A percentile compares a stretch with the other conserved stretches of the same genome.
These are phyloP conservation scores for Glaucidium brasilianum DNA, from an alignment of 2,113 vertebrate species.

Conservation along the genomic window DNA sequence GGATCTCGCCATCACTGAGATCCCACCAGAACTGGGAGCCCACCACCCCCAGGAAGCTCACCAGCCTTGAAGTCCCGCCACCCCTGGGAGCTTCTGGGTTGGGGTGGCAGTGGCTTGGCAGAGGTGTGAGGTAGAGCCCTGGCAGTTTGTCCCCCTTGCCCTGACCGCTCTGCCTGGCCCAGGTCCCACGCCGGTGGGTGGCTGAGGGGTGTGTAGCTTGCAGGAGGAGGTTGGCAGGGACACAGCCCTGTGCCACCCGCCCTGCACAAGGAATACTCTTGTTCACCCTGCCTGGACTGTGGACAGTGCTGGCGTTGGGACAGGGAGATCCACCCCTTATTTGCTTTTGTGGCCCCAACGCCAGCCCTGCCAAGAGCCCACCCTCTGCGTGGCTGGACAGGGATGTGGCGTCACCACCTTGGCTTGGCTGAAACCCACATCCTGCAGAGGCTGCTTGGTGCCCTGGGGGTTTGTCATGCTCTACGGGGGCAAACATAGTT, in stretches of 20 bases:
- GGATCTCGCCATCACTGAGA: not conserved
- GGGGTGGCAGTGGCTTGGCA: not conserved
- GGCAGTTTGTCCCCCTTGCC: fast-evolving
- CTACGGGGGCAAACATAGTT: fast-evolving
- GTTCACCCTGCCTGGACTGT: not conserved
- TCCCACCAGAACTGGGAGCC: not conserved
- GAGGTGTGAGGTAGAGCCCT: not conserved
- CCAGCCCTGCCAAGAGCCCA: not conserved
- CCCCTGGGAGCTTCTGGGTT: not conserved
- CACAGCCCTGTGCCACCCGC: fast-evolving
- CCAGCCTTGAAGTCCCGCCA: no score
- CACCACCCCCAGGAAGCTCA: not conserved
- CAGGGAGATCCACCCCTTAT: not conserved
- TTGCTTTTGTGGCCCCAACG: fast-evolving
- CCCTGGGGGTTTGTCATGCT: not conserved
- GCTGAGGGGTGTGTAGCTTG: not conserved
- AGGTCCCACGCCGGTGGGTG: not conserved
- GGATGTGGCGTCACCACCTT: not conserved
- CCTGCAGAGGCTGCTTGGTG: not conserved
- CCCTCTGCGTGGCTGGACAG: not conserved
- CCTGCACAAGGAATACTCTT: constrained; percentile 16
- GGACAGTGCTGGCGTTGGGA: not conserved
- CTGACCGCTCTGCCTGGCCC: not conserved
- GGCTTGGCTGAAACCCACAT: not conserved
- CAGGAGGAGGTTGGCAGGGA: not conserved